Conservation (phyloP, 2,113 vertebrate genomes). For the Alethe castanea region DNA sequence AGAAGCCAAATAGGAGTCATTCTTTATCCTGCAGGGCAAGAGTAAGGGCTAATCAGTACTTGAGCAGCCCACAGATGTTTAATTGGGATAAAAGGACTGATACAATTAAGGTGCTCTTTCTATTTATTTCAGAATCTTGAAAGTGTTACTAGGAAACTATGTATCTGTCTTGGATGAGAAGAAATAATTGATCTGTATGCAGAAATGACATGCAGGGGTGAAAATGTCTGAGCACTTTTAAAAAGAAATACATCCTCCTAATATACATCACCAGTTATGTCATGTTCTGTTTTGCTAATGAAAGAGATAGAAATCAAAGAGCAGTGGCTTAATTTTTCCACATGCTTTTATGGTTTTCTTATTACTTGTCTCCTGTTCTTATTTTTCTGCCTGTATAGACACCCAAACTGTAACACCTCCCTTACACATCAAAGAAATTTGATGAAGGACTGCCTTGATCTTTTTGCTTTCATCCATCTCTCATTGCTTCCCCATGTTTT, state of each 20-base stretch:
- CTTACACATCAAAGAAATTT: slow-evolving; percentile 35
- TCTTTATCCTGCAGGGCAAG: not conserved
- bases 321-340: not conserved
- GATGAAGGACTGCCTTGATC: slow-evolving; percentile 9
- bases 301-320: not conserved
- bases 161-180: not conserved
- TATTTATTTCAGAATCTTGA: slow-evolving; percentile 3
- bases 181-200: not conserved
- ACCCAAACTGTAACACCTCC: not conserved
- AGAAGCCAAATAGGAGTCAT: not conserved
- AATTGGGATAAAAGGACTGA: slow-evolving; percentile 4
- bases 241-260: not conserved
- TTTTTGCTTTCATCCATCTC: slow-evolving; percentile 42
- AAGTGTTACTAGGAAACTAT: not conserved
- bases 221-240: not conserved
- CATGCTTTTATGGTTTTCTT: not conserved
- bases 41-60: slow-evolving; percentile 5
- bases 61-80: not conserved
- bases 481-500: not conserved
- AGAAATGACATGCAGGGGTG: not conserved
- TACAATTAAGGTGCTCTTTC: not conserved
- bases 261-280: not conserved
- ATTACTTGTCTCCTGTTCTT: not conserved
- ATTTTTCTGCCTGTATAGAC: not conserved
- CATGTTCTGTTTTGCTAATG: not conserved